A percentile compares a stretch with the other conserved stretches of the same genome.
These are phyloP conservation scores for Crypturellus undulatus DNA, from an alignment of 2,113 vertebrate species.

Conservation along the genomic window DNA sequence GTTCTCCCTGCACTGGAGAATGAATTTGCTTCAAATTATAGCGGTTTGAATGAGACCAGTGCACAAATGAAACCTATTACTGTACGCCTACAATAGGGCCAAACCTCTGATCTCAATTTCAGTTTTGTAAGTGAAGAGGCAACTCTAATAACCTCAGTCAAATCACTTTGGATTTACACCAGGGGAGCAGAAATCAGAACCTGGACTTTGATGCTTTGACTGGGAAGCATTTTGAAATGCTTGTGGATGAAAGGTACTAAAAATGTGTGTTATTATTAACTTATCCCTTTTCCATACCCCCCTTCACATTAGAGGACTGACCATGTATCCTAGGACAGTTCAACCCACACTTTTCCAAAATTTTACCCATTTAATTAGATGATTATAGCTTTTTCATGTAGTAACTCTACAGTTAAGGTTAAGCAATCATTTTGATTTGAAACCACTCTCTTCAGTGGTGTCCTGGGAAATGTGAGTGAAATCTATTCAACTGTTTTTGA, in stretches of 20 bases:
- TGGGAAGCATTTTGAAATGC: constrained; percentile 54
- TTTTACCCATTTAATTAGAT: constrained; percentile 55
- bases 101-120: constrained; percentile 56
- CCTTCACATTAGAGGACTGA: constrained; percentile 21
- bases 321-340: neutral
- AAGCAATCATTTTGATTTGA: constrained; percentile 21
- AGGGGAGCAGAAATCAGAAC: constrained; percentile 28
- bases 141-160: constrained; percentile 17
- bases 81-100: neutral
- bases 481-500: neutral
- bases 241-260: constrained; percentile 42
- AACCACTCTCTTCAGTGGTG: neutral
- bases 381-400: constrained; percentile 37
- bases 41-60: constrained; percentile 23
- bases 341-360: constrained; percentile 19
- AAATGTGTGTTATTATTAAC: constrained; percentile 40
- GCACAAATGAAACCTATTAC: constrained; percentile 52
- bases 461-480: constrained; percentile 44
- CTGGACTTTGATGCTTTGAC: constrained; percentile 33
- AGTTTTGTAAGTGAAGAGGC: constrained; percentile 24
- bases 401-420: constrained; percentile 27
- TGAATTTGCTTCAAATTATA: constrained; percentile 47
- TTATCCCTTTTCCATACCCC: constrained; percentile 36
- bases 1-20: constrained; percentile 37
- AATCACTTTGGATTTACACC: constrained; percentile 57